These are phyloP conservation scores for Myripristis jacobus DNA, from an alignment of 2,797 vertebrate genomes.

Conservation along the genomic window DNA sequence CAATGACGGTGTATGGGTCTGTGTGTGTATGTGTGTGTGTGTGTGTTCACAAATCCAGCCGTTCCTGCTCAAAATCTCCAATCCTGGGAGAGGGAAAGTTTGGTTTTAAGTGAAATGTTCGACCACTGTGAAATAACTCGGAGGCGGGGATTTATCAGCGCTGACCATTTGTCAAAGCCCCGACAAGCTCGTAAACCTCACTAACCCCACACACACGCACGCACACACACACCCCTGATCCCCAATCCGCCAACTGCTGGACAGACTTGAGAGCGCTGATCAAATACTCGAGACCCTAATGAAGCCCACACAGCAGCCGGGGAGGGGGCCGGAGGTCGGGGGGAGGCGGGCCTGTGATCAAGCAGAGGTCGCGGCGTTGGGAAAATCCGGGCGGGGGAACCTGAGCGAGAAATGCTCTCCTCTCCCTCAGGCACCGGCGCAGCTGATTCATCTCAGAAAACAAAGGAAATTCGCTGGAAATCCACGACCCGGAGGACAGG, in stretches of 20 bases:
- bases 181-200: conserved; percentile 42
- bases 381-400: background rate
- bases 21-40: too few relatives aligned
- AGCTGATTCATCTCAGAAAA: too few relatives aligned
- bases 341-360: conserved; percentile 2
- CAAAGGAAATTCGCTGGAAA: too few relatives aligned
- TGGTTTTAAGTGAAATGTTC: conserved; percentile 12
- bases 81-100: background rate
- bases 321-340: background rate
- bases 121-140: conserved; percentile 34
- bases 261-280: conserved; percentile 37
- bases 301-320: conserved; percentile 25
- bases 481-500: too few relatives aligned
- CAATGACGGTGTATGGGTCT: too few relatives aligned
- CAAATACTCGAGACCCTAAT: conserved; percentile 35
- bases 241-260: conserved; percentile 14
- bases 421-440: too few relatives aligned
- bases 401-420: too few relatives aligned
- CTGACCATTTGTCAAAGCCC: conserved; percentile 36
- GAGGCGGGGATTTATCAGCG: conserved; percentile 35
- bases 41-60: too few relatives aligned
- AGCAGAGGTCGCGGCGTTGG: background rate
- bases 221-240: background rate
- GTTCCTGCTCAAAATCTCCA: background rate
- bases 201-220: too few relatives aligned